Evolutionary conservation across 2,797 vertebrate genomes (phyloP), one percentile per base, ranked within the genome.

Genomic region (Megalops cyprinoides): DNA sequence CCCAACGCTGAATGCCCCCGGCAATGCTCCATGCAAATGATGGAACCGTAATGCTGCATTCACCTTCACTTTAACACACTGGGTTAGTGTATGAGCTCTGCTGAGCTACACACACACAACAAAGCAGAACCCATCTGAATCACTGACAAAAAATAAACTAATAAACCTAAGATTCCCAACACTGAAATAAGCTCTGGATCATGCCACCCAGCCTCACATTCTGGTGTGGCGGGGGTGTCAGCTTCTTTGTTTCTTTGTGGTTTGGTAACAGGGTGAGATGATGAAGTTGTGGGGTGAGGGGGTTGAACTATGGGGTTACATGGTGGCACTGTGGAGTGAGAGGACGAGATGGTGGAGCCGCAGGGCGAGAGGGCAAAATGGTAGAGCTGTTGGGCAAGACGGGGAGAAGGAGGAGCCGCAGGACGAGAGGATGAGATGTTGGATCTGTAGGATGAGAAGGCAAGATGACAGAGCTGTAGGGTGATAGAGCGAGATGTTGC

Each of bases 31-130:
- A 18, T 25, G 73, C 28, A 74, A 28, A 25, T 15, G 7, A 44
- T 42, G 67, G 67, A 23, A 39, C 8, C 20, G 39, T 74, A 51
- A 74, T 31, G 4, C 46, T 74, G 73, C 73, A 74, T 74, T 74
- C 10, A 51, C n/a, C 48, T 23, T 74, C 42, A 44, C 73, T 31
- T 49, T 48, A 44, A 28, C 73, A 74, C 73, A 74, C 31, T 25
- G 39, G 69, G 42, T 73, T 25, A 46, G 44, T 9, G 14, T 14
- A n/a, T 31, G 28, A 74, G 46, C 73, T 46, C 48, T 9, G 73
- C 73, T 31, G 44, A 49, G 46, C 14, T 8, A 28, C 46, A 73
- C 34, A 46, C 12, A 15, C 23, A 74, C 71, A 10, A 48, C 20
- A 18, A 23, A 48, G 42, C 46, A 25, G 20, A 69, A 69, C 37